Base-by-base conservation (phyloP, 2,113 vertebrate genomes). In the Coreoperca whiteheadi region DNA sequence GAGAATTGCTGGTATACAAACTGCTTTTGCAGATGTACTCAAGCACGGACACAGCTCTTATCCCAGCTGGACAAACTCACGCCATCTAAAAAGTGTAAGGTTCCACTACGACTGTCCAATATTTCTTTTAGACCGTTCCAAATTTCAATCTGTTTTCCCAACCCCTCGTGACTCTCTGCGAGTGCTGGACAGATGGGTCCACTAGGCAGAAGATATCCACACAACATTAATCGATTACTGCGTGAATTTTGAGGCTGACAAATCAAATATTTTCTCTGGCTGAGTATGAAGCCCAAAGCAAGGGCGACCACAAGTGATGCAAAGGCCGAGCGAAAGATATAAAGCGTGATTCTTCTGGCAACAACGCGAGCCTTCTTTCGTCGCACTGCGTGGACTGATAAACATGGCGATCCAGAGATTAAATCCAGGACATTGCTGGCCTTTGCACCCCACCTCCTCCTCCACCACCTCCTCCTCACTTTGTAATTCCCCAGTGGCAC, bases 201-300 rank as follows among this genome's bases (percentile, higher is more conserved):
- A 71, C 23, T 2, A 34, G 59, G 80, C 30, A 56, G 77, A 66
- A 74, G 43, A 77, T 20, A 67, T 15, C 53, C 71, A 46, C 65
- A 14, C 65, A 20, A 21, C 18, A 1, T 78, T n/a, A 74, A 90
- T 90, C 77, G 41, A 69, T 77, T 81, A 61, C 37, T 1, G 16
- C 37, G 37, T 50, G 68, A 63, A 20, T 77, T 56, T 57, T 16
- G 11, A 30, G 59, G 30, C 34, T 5, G 56, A 79, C 60, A 21
- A 74, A 89, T 76, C 28, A 34, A 28, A 70, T 83, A 60, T 66
- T 16, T 53, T 39, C 48, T 43, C 20, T n/a, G n/a, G n/a, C 65
- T 65, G 75, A 59, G 32, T 56, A 37, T 18, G 63, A 71, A 57
- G 37, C 59, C 30, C 21, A 1, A 54, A 56, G 25, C 63, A 0